Evolutionary conservation across 2,888 invertebrate genomes (phyloP), one percentile per base, ranked within the genome.

Genomic region (Eupithecia subumbrata): DNA sequence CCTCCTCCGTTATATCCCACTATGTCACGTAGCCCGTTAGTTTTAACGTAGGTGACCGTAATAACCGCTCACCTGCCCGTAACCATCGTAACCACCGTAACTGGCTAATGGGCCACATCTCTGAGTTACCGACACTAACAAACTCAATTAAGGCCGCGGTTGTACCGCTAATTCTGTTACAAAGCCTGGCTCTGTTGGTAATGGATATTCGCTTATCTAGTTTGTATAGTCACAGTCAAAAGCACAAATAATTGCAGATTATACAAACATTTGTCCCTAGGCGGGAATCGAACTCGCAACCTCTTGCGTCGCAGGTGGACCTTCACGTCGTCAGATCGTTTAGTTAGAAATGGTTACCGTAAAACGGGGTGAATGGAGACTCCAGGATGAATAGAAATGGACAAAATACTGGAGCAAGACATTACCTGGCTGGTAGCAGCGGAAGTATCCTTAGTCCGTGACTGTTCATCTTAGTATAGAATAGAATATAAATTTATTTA

Each of bases 31-130:
- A 69, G 18, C 43, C 18, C 56, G 69, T 77, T 74, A 70, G 74
- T 25, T 25, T 25, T 77, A 73, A 69, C 69, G 64, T 71, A 43
- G 69, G 72, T 64, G 22, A 68, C 71, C 71, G 69, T 74, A 76
- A 74, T 76, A 77, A 77, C 76, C 43, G 25, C 69, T 74, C 72
- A 72, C 76, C 76, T 71, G 25, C 34, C 63, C 30, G 76, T 60
- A 67, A 52, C 76, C 69, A 52, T 14, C 63, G 22, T 56, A 56
- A 60, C 60, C 60, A 60, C 25, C 60, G 60, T 74, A 72, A 70
- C 69, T 56, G 25, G 64, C 43, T 77, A 77, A 78, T 75, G 75
- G 74, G 63, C 72, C 60, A 63, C 77, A 73, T 75, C 77, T 75
- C 74, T 66, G 60, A 76, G 64, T 74, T 69, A 74, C 74, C 25